Conservation (phyloP, 2,797 vertebrate genomes). For the Poecilia velifera region DNA sequence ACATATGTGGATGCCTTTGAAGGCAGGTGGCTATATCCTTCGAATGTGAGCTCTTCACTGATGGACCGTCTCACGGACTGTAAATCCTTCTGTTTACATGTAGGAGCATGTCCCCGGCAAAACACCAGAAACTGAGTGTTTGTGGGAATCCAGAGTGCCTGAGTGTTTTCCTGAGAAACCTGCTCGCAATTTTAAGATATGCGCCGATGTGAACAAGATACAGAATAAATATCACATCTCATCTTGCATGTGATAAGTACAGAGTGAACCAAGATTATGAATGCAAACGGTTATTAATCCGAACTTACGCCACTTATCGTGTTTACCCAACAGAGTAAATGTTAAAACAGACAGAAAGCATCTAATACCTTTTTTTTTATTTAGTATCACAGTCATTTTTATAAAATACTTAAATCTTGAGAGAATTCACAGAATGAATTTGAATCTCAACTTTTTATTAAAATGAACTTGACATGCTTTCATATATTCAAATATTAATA, state of each 20-base stretch:
- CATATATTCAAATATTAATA: background rate
- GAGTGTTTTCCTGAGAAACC: constrained; percentile 55
- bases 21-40: constrained; percentile 23
- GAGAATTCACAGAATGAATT: no score
- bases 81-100: constrained; percentile 72
- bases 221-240: background rate
- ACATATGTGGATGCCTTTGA: constrained; percentile 12
- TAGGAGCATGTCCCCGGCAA: constrained; percentile 52
- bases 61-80: constrained; percentile 48
- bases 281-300: background rate
- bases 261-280: background rate
- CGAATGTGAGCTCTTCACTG: constrained; percentile 36
- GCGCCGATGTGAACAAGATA: background rate
- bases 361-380: no score
- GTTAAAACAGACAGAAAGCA: no score
- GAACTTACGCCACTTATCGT: background rate
- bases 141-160: constrained; percentile 29
- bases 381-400: no score
- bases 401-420: no score
- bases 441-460: no score
- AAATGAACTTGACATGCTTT: no score
- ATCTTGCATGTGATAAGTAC: background rate
- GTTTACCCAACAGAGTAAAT: background rate
- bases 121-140: constrained; percentile 15
- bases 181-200: background rate